A percentile compares a stretch with the other conserved stretches of the same genome.
Evolutionary conservation across 2,113 vertebrate genomes (phyloP).

Genomic region (Sander lucioperca): DNA sequence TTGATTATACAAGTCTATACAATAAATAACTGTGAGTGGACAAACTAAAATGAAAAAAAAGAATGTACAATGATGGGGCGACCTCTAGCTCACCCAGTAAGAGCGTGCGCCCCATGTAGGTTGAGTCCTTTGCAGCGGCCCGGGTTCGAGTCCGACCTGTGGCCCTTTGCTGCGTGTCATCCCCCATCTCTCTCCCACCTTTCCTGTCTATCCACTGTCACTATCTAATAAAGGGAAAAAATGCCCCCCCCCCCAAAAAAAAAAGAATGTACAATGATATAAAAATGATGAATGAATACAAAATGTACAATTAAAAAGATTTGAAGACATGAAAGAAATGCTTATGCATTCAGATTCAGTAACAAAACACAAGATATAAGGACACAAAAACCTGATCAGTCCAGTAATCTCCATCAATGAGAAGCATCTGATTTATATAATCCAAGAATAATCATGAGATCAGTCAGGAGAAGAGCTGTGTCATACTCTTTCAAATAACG

Average conservation of each 20-base stretch:
- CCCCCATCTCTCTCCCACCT: no score
- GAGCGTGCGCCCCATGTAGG: no score
- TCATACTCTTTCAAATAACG: background rate
- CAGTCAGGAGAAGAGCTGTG: background rate
- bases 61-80: background rate
- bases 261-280: background rate
- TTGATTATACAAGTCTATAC: no score
- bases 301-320: background rate
- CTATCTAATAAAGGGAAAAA: no score
- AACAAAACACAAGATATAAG: background rate
- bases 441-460: background rate
- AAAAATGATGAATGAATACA: background rate
- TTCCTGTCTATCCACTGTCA: no score
- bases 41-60: background rate
- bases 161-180: no score
- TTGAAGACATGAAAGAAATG: background rate
- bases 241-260: no score
- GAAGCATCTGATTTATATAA: background rate
- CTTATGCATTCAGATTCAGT: background rate
- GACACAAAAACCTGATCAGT: background rate
- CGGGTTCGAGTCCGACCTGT: no score
- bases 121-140: no score
- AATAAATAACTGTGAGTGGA: background rate
- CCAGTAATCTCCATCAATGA: background rate
- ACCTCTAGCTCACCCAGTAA: no score